phyloP scores from a whole-genome alignment of 2,888 invertebrate species.

The Dendrolimus houi region DNA sequence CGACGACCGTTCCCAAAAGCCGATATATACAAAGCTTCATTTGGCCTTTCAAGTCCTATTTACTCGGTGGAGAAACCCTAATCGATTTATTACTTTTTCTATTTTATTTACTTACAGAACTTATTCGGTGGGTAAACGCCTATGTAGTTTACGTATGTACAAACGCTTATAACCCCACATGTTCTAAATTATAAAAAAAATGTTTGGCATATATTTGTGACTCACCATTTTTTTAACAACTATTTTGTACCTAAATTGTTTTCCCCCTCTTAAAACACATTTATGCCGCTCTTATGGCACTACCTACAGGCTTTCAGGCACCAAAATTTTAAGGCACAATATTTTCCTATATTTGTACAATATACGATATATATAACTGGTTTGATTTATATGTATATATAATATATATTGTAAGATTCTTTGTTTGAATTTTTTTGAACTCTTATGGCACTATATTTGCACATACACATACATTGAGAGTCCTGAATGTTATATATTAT shows the following conservation, averaged over 20 bases:
- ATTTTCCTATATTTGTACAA: constrained; percentile 27
- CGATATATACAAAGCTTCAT: constrained; percentile 65
- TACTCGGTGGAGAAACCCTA: constrained; percentile 57
- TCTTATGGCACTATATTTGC: constrained; percentile 66
- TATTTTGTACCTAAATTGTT: constrained; percentile 56
- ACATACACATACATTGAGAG: constrained; percentile 44
- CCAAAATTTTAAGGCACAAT: constrained; percentile 54
- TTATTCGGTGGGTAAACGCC: constrained; percentile 61
- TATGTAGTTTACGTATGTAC: constrained; percentile 52
- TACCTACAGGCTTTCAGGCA: constrained; percentile 43
- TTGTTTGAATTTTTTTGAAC: constrained; percentile 25
- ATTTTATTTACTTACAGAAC: constrained; percentile 22
- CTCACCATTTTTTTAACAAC: constrained; percentile 44
- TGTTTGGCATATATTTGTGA: constrained; percentile 75
- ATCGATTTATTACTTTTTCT: constrained; percentile 13
- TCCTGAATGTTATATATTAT: constrained; percentile 25
- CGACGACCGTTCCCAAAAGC: constrained; percentile 25
- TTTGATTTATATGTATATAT: constrained; percentile 10
- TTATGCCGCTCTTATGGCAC: constrained; percentile 51
- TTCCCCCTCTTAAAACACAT: constrained; percentile 15
- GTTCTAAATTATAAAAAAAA: constrained; percentile 43
- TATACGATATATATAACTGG: constrained; percentile 21
- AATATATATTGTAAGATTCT: constrained; percentile 23
- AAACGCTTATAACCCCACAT: constrained; percentile 42
- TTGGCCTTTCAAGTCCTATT: constrained; percentile 61